A percentile compares a stretch with the other conserved stretches of the same genome.
These are phyloP conservation scores for Cheilosia pagana DNA, from an alignment of 2,888 invertebrate species.

Conservation along the genomic window DNA sequence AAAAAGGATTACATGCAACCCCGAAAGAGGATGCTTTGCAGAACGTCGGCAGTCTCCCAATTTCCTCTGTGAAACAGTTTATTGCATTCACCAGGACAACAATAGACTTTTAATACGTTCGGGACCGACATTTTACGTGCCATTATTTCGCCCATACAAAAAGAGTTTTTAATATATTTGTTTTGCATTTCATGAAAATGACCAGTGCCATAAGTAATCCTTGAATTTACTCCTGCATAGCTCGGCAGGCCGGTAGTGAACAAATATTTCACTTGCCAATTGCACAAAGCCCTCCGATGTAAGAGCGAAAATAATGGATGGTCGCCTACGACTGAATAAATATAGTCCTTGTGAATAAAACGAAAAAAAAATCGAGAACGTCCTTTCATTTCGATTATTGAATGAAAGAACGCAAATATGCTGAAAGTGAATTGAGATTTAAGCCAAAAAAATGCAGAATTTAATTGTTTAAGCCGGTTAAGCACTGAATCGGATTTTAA, in stretches of 20 bases:
- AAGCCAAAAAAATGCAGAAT: conserved; percentile 9
- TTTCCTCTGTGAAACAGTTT: conserved; percentile 16
- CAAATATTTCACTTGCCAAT: conserved; percentile 62
- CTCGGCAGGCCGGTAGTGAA: not conserved
- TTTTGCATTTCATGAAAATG: conserved; percentile 55
- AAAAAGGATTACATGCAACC: conserved; percentile 13
- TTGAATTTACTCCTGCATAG: conserved; percentile 36
- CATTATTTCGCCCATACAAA: conserved; percentile 45
- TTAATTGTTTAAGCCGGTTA: conserved; percentile 7
- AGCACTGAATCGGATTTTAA: not conserved
- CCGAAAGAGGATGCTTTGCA: not conserved
- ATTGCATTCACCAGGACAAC: conserved; percentile 32
- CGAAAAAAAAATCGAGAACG: not conserved
- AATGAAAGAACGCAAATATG: conserved; percentile 37
- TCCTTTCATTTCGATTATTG: conserved; percentile 27
- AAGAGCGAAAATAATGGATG: conserved; percentile 44
- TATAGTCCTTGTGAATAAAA: conserved; percentile 12
- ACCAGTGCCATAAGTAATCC: conserved; percentile 58
- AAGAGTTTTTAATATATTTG: conserved; percentile 43
- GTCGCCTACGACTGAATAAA: conserved; percentile 44
- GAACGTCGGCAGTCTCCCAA: not conserved
- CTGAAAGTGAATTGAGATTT: conserved; percentile 15
- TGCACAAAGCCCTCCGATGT: conserved; percentile 21
- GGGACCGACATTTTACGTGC: conserved; percentile 46
- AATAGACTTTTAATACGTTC: conserved; percentile 48